Evolutionary conservation across 2,797 vertebrate species (phyloP).

Genomic region (Gorsachius magnificus): DNA sequence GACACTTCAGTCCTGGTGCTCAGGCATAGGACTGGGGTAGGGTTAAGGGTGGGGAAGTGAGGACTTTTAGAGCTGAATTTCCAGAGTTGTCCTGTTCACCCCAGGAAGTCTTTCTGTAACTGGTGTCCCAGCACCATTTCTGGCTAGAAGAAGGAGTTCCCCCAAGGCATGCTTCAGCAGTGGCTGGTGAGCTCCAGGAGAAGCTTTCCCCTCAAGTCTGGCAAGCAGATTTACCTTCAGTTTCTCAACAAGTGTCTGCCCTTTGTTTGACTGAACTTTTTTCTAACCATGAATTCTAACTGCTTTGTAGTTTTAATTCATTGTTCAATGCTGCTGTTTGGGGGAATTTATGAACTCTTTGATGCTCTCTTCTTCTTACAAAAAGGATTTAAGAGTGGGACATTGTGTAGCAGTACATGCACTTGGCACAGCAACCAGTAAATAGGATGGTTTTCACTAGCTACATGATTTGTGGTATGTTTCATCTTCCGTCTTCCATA

Average conservation of each 20-base stretch:
- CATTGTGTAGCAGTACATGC: neutral
- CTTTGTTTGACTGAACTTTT: conserved; percentile 8
- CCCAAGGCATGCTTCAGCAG: neutral
- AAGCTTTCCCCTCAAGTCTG: neutral
- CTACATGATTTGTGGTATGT: neutral
- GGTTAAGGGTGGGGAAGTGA: neutral
- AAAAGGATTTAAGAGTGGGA: neutral
- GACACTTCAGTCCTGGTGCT: neutral
- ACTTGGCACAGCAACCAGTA: neutral
- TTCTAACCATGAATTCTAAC: neutral
- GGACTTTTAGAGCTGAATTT: neutral
- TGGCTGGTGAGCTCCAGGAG: neutral
- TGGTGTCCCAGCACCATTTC: neutral
- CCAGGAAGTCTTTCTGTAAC: neutral
- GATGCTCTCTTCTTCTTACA: neutral
- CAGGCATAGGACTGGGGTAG: neutral
- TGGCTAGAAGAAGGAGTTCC: neutral
- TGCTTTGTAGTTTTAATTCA: conserved; percentile 35
- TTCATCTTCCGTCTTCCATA: neutral
- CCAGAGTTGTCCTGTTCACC: neutral
- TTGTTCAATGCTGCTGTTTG: neutral
- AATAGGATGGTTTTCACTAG: neutral
- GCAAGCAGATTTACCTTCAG: conserved; percentile 26
- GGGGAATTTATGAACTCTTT: conserved; percentile 16
- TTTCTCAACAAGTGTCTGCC: neutral